phyloP scores from a whole-genome alignment of 2,888 invertebrate species.

The Zelleria hepariella region DNA sequence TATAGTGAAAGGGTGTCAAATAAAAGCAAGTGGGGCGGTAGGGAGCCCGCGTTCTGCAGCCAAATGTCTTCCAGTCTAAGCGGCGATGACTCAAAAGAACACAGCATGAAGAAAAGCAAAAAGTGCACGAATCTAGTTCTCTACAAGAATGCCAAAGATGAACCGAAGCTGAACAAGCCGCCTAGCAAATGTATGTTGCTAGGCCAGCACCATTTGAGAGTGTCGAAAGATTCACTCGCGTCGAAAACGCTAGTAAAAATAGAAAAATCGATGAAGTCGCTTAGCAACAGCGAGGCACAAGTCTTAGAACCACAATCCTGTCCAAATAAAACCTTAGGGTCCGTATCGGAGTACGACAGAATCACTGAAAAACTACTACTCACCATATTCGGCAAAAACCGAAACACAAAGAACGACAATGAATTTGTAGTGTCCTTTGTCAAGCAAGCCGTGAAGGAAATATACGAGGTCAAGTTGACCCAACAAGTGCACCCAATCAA shows the following conservation, averaged over 20 bases:
- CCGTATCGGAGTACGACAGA: constrained; percentile 27
- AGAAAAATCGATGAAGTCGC: not conserved
- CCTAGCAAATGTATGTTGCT: constrained; percentile 40
- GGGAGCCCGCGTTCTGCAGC: not conserved
- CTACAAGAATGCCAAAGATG: constrained; percentile 38
- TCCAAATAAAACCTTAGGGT: not conserved
- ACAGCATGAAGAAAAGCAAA: constrained; percentile 29
- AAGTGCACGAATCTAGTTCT: constrained; percentile 55
- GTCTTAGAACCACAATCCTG: not conserved
- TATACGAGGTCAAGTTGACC: constrained; percentile 34
- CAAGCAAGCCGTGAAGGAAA: constrained; percentile 38
- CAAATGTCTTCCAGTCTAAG: not conserved
- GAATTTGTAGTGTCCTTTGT: constrained; percentile 29
- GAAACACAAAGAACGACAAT: constrained; percentile 10
- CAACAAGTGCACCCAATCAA: constrained; percentile 37
- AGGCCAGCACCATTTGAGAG: constrained; percentile 17
- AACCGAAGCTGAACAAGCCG: constrained; percentile 37
- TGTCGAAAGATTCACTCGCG: not conserved
- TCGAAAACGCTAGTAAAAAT: not conserved
- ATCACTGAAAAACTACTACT: constrained; percentile 43
- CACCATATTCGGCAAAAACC: constrained; percentile 30
- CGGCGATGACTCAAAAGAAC: not conserved
- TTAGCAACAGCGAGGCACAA: not conserved
- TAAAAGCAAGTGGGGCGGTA: not conserved
- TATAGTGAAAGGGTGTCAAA: no score